Conservation (phyloP, 2,888 invertebrate genomes). For the Acrocyrtus sp. region DNA sequence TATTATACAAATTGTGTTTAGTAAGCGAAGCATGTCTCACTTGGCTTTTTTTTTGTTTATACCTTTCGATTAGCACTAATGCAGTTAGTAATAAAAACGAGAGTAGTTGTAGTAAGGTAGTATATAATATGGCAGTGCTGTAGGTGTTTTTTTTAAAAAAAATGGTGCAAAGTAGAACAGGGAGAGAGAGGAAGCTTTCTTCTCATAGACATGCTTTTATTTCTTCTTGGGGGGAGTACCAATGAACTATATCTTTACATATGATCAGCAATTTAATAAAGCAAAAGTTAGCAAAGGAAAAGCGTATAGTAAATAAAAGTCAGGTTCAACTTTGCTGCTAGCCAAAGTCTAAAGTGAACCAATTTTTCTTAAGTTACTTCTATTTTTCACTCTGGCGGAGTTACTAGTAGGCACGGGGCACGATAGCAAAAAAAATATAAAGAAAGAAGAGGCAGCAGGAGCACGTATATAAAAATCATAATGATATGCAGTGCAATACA, state of each 20-base stretch:
- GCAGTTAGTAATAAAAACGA: neutral
- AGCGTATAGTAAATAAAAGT: conserved; percentile 15
- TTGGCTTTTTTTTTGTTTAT: neutral
- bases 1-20: too few species aligned
- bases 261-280: conserved; percentile 16
- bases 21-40: neutral
- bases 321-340: conserved; percentile 15
- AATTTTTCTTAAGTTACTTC: neutral
- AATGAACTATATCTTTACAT: conserved; percentile 16
- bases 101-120: neutral
- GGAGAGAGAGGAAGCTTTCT: neutral
- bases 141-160: too few species aligned
- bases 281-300: neutral
- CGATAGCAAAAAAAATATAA: neutral
- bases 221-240: neutral
- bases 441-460: too few species aligned
- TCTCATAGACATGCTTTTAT: neutral
- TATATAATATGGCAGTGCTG: too few species aligned
- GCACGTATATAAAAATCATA: too few species aligned
- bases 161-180: neutral
- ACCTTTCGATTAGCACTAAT: neutral
- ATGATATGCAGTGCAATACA: conserved; percentile 35
- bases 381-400: neutral
- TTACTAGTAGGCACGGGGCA: neutral
- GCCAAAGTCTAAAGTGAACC: neutral